A percentile compares a stretch with the other conserved stretches of the same genome.
Evolutionary conservation across 2,797 vertebrate species (phyloP).

Genomic region (Pipistrellus pygmaeus): DNA sequence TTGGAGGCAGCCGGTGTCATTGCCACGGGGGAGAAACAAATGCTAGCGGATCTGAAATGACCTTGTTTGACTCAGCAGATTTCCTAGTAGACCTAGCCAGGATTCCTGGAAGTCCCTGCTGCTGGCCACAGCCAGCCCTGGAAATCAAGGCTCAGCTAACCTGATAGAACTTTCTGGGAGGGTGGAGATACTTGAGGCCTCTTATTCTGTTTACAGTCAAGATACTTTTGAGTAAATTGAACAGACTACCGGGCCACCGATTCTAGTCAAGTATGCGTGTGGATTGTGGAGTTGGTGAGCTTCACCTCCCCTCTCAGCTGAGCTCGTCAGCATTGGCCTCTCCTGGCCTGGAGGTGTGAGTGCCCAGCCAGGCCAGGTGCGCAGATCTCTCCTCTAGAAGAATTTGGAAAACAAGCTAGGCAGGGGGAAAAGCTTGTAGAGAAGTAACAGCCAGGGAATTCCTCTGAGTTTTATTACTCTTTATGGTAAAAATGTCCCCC

Average conservation of each 20-base stretch:
- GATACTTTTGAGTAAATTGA: constrained; percentile 45
- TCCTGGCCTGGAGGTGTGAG: background rate
- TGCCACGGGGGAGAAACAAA: background rate
- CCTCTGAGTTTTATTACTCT: constrained; percentile 36
- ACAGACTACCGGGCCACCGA: background rate
- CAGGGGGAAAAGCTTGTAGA: background rate
- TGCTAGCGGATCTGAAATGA: background rate
- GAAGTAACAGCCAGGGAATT: background rate
- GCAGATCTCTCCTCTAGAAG: background rate
- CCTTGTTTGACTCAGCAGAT: background rate
- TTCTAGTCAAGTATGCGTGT: background rate
- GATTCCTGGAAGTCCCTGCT: constrained; percentile 23
- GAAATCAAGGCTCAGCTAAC: constrained; percentile 34
- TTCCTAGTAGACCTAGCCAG: background rate
- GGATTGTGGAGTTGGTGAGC: background rate
- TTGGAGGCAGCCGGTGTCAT: background rate
- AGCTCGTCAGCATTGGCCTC: accelerated
- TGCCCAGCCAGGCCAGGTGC: background rate
- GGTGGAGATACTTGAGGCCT: background rate
- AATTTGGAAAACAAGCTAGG: background rate
- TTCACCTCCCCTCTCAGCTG: background rate
- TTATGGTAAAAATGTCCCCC: constrained; percentile 7
- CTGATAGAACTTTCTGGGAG: background rate
- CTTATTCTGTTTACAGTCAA: background rate
- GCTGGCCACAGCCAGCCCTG: background rate